A percentile compares a stretch with the other conserved stretches of the same genome.
Conservation (phyloP, 2,888 invertebrate genomes). For the Apoderus coryli region DNA sequence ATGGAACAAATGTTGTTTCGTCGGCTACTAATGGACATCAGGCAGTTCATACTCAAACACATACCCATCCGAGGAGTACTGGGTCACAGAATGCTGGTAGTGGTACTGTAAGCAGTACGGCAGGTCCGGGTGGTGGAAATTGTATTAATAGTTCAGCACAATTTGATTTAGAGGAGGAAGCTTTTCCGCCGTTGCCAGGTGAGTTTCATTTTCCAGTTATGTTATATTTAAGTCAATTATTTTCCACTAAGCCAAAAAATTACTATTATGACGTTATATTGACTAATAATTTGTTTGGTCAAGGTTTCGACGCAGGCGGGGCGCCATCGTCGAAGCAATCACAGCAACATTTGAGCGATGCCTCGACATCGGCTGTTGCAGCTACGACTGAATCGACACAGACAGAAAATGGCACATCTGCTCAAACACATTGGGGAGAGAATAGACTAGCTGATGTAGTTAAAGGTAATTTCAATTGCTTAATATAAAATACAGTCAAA, state of each 20-base stretch:
- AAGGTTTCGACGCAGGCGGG: slow-evolving; percentile 11
- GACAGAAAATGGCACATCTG: slow-evolving; percentile 7
- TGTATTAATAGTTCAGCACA: no score
- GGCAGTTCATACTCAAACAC: slow-evolving; percentile 17
- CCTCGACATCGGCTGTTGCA: not conserved
- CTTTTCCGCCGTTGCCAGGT: slow-evolving; percentile 70
- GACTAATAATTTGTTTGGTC: not conserved
- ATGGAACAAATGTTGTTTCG: not conserved
- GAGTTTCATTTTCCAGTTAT: no score
- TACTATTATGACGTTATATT: no score
- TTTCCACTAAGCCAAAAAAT: no score
- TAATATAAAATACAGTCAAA: no score
- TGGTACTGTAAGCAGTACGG: slow-evolving; percentile 33
- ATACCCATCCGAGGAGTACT: slow-evolving; percentile 13
- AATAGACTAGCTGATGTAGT: slow-evolving; percentile 66
- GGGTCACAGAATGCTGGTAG: no score
- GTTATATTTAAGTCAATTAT: no score
- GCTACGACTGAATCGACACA: not conserved
- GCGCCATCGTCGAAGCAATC: slow-evolving; percentile 8
- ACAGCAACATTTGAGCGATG: slow-evolving; percentile 10
- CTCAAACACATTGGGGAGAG: slow-evolving; percentile 34
- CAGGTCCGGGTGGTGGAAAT: no score
- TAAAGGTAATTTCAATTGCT: no score
- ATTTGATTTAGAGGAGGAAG: slow-evolving; percentile 65
- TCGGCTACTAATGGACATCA: slow-evolving; percentile 12